These are phyloP conservation scores for Thalassoma bifasciatum DNA, from an alignment of 2,113 vertebrate genomes.

Conservation along the genomic window DNA sequence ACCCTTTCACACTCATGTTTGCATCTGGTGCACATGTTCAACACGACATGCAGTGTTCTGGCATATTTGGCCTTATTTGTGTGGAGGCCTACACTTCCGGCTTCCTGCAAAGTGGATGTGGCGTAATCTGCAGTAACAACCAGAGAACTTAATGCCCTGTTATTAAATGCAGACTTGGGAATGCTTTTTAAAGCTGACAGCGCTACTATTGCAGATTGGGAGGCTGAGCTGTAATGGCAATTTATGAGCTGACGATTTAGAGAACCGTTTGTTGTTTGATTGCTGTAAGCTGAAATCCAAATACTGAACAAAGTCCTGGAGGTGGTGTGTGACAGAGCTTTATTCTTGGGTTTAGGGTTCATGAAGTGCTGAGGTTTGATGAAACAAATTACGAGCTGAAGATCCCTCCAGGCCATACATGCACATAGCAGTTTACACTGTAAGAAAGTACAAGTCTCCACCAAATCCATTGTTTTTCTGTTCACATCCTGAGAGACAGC, in stretches of 20 bases:
- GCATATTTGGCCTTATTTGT: conserved; percentile 33
- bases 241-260: conserved; percentile 34
- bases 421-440: conserved; percentile 35
- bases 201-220: conserved; percentile 31
- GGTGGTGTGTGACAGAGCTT: conserved; percentile 3
- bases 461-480: conserved; percentile 41
- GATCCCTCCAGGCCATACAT: background rate
- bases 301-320: conserved; percentile 11
- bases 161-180: conserved; percentile 60
- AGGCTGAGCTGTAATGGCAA: conserved; percentile 42
- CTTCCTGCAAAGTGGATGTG: conserved; percentile 51
- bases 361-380: conserved; percentile 28
- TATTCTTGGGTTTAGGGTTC: conserved; percentile 5
- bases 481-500: conserved; percentile 8
- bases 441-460: conserved; percentile 23
- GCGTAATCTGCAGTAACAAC: conserved; percentile 49
- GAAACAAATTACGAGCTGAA: conserved; percentile 25
- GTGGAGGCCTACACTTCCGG: conserved; percentile 21
- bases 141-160: conserved; percentile 59
- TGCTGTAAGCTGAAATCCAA: conserved; percentile 10
- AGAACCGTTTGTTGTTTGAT: conserved; percentile 18
- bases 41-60: conserved; percentile 8
- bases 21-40: conserved; percentile 60
- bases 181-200: conserved; percentile 46
- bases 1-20: conserved; percentile 32